Base-by-base conservation (phyloP, 2,113 vertebrate species). In the Caretta caretta region DNA sequence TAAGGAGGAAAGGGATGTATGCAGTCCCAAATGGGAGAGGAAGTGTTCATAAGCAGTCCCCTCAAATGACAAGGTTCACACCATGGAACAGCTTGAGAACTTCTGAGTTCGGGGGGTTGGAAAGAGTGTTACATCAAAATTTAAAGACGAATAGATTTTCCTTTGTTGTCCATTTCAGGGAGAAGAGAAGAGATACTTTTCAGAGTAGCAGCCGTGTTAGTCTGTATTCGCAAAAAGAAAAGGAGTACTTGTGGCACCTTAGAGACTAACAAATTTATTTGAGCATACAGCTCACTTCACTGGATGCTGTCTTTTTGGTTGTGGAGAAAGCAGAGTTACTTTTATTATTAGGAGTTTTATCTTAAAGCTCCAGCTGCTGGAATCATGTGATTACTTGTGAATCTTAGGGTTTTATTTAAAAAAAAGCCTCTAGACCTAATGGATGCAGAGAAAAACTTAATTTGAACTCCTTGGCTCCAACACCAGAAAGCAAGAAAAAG, bases 11-110 rank as follows among this genome's bases (percentile, higher is more conserved):
- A 54, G n/a, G 12, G 49, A 86, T 0, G 1, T 49, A 16, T 14
- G n/a, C 54, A 82, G 76, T 69, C 46, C 53, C 0, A 50, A 87
- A 80, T 25, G 2, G 4, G 75, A 22, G n/a, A 20, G 69, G 69
- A 75, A 75, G 38, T 25, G 2, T 12, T 75, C 94, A 94, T 19
- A 69, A 29, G 5, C 86, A 89, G 91, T 46, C 51, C 50, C 79
- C 0, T 0, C 0, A 29, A 27, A 90, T 69, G 2, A 38, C 2
- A 1, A 8, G 86, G 89, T 90, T 76, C 76, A 62, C 0, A 5
- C 3, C 84, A 49, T 0, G 11, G n/a, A 88, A 59, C 25, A 24
- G 19, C 19, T 72, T 25, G 24, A 93, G n/a, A 3, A 0, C 1
- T 83, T 81, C n/a, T 1, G 87, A 80, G 93, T 87, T 24, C 0